Base-by-base conservation (phyloP, 2,113 vertebrate species). In the Syngnathus floridae region DNA sequence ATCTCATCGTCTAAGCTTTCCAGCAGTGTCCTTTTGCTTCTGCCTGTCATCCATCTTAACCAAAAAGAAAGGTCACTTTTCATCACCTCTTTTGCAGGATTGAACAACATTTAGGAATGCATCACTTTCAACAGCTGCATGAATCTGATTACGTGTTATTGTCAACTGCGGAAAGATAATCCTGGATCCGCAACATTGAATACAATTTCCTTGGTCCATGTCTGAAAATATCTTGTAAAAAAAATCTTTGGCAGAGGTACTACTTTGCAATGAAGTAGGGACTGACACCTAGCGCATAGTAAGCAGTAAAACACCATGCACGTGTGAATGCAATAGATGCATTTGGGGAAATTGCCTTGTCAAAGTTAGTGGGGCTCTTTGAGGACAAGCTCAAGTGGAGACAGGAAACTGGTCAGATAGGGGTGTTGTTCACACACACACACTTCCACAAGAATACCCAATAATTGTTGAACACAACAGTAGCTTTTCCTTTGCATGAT, bases 1-100 rank as follows among this genome's bases (percentile, higher is more conserved):
- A 81, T 67, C 66, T 61, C 48, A 10, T 75, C 80, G 76, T 66
- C 80, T 85, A 75, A 13, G 60, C 67, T 83, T 84, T 83, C 83
- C 64, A 73, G 72, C 69, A 2, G 65, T n/a, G 72, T 71, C 74
- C 75, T 62, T 65, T 59, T 79, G 71, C 61, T 63, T 51, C 48
- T 43, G 43, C 66, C 68, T 36, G 63, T 73, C 73, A 64, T 69
- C 71, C 56, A 8, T 74, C 72, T 78, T 71, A 65, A 64, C 73
- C 59, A 55, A 65, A 78, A 74, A 77, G 66, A 76, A 82, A 71
- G 55, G 16, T 64, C 31, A 16, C 1, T 68, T 82, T 61, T 76
- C 2, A 31, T 54, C 0, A 17, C 54, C 65, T 56, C 26, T 31
- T 31, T 31, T 31, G 3, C 26, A 31, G 26, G 26, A 31, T 70